These are phyloP conservation scores for Trachops cirrhosus DNA, from an alignment of 2,797 vertebrate genomes.

Conservation along the genomic window DNA sequence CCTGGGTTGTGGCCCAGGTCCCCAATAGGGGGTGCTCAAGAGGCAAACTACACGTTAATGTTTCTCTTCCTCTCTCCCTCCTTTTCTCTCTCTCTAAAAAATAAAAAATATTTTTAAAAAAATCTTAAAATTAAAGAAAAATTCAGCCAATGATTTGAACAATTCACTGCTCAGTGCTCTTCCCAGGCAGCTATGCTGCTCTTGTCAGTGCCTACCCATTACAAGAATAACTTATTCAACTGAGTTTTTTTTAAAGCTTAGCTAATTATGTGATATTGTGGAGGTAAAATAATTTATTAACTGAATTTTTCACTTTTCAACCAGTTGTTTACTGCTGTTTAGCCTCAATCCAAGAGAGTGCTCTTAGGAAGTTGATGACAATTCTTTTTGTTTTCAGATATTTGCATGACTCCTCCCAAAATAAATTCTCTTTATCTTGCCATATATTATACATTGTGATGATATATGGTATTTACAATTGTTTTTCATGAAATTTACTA, in stretches of 20 bases:
- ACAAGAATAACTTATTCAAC: background rate
- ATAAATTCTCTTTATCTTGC: background rate
- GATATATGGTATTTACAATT: background rate
- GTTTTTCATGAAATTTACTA: background rate
- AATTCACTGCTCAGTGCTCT: background rate
- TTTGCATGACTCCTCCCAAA: background rate
- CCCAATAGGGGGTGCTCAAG: too few relatives aligned
- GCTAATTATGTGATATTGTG: background rate
- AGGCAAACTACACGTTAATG: too few relatives aligned
- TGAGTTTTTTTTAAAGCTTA: background rate
- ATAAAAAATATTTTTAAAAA: too few relatives aligned
- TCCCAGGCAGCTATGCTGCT: background rate
- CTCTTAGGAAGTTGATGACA: background rate
- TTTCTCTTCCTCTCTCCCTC: too few relatives aligned
- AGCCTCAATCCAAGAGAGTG: background rate
- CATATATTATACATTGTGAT: background rate
- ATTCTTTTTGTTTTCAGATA: constrained; percentile 24
- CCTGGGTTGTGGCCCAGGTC: too few relatives aligned
- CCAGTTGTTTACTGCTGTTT: background rate
- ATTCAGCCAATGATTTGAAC: background rate
- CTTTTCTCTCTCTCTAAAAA: too few relatives aligned
- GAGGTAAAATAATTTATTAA: background rate
- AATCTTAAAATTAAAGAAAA: background rate
- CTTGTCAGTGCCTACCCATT: background rate
- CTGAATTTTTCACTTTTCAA: background rate